Evolutionary conservation across 1,140 invertebrate genomes (phyloP).

Genomic region (Lasioglossum baleicum): DNA sequence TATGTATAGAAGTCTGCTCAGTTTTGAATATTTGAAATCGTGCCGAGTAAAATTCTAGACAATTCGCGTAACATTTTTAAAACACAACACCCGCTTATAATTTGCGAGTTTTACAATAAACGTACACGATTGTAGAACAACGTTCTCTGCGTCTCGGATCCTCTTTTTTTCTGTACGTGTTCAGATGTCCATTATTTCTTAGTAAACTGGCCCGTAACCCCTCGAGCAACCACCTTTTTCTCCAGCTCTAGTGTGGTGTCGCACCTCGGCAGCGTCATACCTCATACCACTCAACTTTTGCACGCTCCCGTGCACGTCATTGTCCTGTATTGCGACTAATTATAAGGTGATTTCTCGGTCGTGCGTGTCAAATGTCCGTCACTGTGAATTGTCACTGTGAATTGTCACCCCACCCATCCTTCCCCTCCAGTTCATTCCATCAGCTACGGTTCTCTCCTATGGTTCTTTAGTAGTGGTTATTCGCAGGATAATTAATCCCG

Average conservation of each 20-base stretch:
- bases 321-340: constrained; percentile 68
- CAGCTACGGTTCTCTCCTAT: neutral
- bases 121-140: neutral
- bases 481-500: constrained; percentile 2
- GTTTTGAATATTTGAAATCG: no score
- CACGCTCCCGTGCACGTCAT: constrained; percentile 55
- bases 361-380: constrained; percentile 50
- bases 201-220: no score
- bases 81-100: no score
- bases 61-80: no score
- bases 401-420: neutral
- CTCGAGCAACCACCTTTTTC: neutral
- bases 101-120: neutral
- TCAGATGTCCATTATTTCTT: neutral
- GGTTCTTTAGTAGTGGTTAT: neutral
- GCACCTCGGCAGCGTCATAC: constrained; percentile 30
- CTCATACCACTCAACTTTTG: constrained; percentile 50
- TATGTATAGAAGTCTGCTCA: no score
- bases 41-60: no score
- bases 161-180: constrained; percentile 7
- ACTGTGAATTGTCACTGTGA: constrained; percentile 46
- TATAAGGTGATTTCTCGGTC: constrained; percentile 64
- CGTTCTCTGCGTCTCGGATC: neutral
- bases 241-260: constrained; percentile 40
- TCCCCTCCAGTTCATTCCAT: neutral